Conservation (phyloP, 35 echinoderm and acorn worm genomes). For the Acanthaster planci region DNA sequence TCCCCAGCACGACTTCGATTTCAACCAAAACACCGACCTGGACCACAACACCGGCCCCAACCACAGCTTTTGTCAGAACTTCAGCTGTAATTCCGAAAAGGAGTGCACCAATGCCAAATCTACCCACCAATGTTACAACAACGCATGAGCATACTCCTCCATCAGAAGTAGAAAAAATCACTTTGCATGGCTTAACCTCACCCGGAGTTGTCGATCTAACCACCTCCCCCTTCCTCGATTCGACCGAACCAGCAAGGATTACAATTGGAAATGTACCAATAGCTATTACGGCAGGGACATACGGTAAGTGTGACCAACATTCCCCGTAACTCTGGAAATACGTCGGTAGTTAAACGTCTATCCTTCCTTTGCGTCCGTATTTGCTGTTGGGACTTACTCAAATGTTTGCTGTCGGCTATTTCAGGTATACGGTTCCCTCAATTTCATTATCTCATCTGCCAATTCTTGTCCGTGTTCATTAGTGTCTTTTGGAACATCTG, state of each 20-base stretch:
- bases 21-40: background rate
- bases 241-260: background rate
- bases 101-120: background rate
- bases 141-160: conserved; percentile 7
- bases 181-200: conserved; percentile 12
- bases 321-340: too few relatives aligned
- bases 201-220: background rate
- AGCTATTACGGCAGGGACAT: background rate
- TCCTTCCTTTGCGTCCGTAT: too few relatives aligned
- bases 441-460: too few relatives aligned
- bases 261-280: conserved; percentile 2
- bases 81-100: background rate
- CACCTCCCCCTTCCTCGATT: background rate
- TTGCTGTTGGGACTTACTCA: too few relatives aligned
- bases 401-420: too few relatives aligned
- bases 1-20: background rate
- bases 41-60: background rate
- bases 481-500: too few relatives aligned
- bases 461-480: too few relatives aligned
- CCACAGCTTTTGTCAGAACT: too few relatives aligned
- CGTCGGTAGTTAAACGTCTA: too few relatives aligned
- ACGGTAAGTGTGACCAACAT: background rate
- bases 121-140: background rate
- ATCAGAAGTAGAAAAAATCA: background rate
- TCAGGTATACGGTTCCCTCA: too few relatives aligned